Base-by-base conservation (phyloP, 2,888 invertebrate species). In the Hirtodrosophila alboralis region DNA sequence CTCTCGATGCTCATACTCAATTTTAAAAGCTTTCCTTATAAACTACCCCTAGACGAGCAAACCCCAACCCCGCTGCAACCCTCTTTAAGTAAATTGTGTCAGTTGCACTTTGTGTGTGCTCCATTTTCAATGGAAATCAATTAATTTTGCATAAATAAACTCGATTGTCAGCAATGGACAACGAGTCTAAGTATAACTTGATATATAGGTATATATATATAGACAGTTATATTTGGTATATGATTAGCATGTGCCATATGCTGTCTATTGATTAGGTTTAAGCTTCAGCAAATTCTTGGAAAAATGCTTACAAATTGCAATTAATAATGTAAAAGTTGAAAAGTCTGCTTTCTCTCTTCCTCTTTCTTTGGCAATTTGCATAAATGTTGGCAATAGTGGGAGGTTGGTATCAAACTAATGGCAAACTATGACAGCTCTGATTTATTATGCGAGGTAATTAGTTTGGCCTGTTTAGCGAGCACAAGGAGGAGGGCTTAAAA, bases 381-480 rank as follows among this genome's bases (percentile, higher is more conserved):
- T 81, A 84, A 84, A 84, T 75, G 63, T 65, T 66, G 41, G 43
- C 60, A 78, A 68, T 53, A 60, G 31, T 8, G 30, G 56, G 34
- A 12, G 52, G n/a, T 31, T 60, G 73, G 61, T 69, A 74, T 76
- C 77, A 77, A 65, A 58, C 75, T 73, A 80, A 75, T 85, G 70
- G 77, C 66, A 70, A 73, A 70, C 71, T 81, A 79, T 81, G 81
- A 84, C 84, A 81, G 79, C 65, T 51, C 72, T 81, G 84, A 81
- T 81, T 81, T 81, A 81, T 81, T 79, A 81, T 81, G 76, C 68
- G 64, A 58, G 63, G 79, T 78, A 81, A 81, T 81, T 81, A 81
- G 83, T 84, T 81, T 81, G 84, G 72, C 81, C 84, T 79, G 72
- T 47, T 80, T 84, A 78, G 70, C 18, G 18, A 18, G n/a, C 18